Base-by-base conservation (phyloP, 2,888 invertebrate genomes). In the Drosophila macrospina region DNA sequence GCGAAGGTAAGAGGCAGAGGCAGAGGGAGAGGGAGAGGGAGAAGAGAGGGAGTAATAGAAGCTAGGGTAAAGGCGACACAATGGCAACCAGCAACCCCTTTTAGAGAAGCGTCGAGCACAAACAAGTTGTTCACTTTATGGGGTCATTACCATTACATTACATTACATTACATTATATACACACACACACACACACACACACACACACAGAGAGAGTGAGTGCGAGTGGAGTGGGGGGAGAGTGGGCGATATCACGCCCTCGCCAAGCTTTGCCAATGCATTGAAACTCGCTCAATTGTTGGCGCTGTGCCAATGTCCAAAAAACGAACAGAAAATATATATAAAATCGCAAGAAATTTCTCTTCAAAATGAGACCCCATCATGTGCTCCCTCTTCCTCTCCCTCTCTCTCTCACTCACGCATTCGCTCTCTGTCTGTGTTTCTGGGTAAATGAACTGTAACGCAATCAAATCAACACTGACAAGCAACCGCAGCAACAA, bases 51-150 rank as follows among this genome's bases (percentile, higher is more conserved):
- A 20, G 16, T 6, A 16, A 7, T 15, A n/a, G 26, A 8, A 20
- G 5, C 16, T 15, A 1, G 10, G 7, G 11, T 32, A n/a, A 30
- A 50, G 60, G 80, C 62, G 74, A 86, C 75, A 75, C 78, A 82
- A 74, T 68, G 66, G 66, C 86, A 74, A 63, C 52, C 86, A 74
- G 61, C 52, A 72, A 78, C 72, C 85, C 78, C 75, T 80, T 86
- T 41, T 61, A 52, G 42, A 20, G 28, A 52, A 55, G 45, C 73
- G 52, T 59, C 54, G 74, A 68, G 73, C 81, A 86, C 73, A 86
- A 88, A 88, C 86, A 88, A 83, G 84, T 88, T 84, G 88, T 84
- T 86, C 86, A 78, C 85, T 84, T 86, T 84, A 84, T 84, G 88
- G 86, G 84, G 88, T 84, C 83, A 84, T 84, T 84, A 84, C 84